Evolutionary conservation across 23 tunicate species (phyloP), one percentile per base, ranked within the genome.

Genomic region (Trididemnum nubilum): DNA sequence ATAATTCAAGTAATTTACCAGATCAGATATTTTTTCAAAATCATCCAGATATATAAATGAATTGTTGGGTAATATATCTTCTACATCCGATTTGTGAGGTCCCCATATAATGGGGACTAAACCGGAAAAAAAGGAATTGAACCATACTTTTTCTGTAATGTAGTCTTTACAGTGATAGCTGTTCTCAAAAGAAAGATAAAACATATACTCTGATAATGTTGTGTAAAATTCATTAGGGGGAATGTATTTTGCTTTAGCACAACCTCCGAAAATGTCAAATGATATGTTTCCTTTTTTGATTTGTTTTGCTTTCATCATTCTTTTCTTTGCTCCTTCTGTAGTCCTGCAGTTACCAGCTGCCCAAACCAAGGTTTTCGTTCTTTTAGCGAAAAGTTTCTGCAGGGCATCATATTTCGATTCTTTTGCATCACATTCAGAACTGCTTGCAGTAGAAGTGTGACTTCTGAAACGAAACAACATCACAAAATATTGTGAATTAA

Each of bases 181-280:
- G 34, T 85, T 85, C 65, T 85, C 89, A 65, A 78, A 85, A 2
- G 89, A 85, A 37, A 85, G 66, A 69, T 85, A 85, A 78, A 85
- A 85, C 78, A 79, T 85, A 35, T 80, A 80, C 23, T 65, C 35
- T 2, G 81, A 77, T 33, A 77, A 40, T 37, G 29, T 39, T 22
- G 4, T 29, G 24, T 15, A 73, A 38, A 73, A 39, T 7, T 38
- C 32, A 2, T 37, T 5, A 73, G 5, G 26, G 37, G 58, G 24
- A 33, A 73, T 3, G 21, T 27, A 30, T 2, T 2, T 39, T 39
- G 21, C 31, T 21, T 15, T 24, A 3, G 35, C 78, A 73, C 78
- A 73, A 15, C 25, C 39, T 3, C 78, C 78, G 39, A 73, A 38
- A 2, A 73, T 39, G 24, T 73, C 78, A 2, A 73, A 2, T 2